Base-by-base conservation (phyloP, 35 echinoderm and acorn worm genomes). In the Diadema setosum region DNA sequence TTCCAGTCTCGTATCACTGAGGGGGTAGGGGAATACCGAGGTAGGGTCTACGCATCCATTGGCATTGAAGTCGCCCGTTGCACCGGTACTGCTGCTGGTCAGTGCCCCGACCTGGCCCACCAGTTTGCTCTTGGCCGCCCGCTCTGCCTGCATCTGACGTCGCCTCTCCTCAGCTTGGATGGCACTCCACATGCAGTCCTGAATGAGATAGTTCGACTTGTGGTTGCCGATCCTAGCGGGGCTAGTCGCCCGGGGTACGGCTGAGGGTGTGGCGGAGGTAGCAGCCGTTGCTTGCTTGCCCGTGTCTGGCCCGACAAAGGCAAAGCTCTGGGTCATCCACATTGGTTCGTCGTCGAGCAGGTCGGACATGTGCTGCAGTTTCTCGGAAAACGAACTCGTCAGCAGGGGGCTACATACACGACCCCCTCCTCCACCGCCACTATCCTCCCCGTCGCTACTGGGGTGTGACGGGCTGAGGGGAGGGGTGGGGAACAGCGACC, bases 151-250 rank as follows among this genome's bases (percentile, higher is more conserved):
- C 70, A 55, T 58, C 36, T 87, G 87, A 21, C 84, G 60, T 39
- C 46, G 45, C 69, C 90, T 80, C 34, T 91, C 83, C 34, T 85
- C 87, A 25, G 78, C 87, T 16, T 84, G 59, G 24, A 84, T 60
- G 23, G 84, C 90, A 86, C 96, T 99, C 96, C 96, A 99, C 96
- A 99, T 99, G 84, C 96, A 99, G 63, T 99, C 96, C 67, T 99
- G 96, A 50, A 94, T 99, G 9, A 99, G 74, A 37, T 84, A 73
- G 27, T 80, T 91, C 3, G 89, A 91, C 36, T 84, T 91, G 48
- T 59, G 56, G 69, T 45, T 55, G 30, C 76, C 50, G 26, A 73
- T 49, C 11, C 37, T 73, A 70, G 23, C 64, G 5, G 82, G 64
- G 12, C 27, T 21, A 23, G 45, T 18, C 25, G 64, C 74, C 49